Evolutionary conservation across 2,888 invertebrate species (phyloP), one percentile per base, ranked within the genome.

Genomic region (Andricus quercusramuli): DNA sequence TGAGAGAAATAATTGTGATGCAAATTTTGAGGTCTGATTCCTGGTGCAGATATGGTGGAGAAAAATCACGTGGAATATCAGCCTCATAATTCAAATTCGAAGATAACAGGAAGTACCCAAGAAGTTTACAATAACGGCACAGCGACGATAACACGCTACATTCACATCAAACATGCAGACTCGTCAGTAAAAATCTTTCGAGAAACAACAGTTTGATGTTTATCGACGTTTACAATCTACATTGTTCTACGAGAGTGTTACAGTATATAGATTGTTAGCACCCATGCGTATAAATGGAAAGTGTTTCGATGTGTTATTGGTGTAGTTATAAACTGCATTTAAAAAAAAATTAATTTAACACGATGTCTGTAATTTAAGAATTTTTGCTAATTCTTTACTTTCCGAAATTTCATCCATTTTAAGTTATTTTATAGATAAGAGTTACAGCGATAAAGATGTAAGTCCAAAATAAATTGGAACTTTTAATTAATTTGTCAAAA

Each of bases 181-280:
- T 91, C 93, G 37, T 90, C 93, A 79, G 92, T 93, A 70, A 93
- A 93, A 86, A 92, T 93, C 79, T 93, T 93, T 82, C 92, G 93
- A 22, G 93, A 93, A 83, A 93, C 93, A 64, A 93, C 93, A 59
- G 93, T 93, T 82, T 93, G 89, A 91, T 88, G 37, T 74, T 56
- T 51, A 78, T 62, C 17, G 32, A 78, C 62, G 59, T 80, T 76
- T 68, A 66, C 41, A 83, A 78, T 79, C 77, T 79, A 25, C 47
- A 77, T 20, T 79, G 32, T 51, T 65, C 80, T 79, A 68, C 37
- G 22, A 62, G 17, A 77, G 5, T 78, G 22, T 29, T 74, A 59
- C 44, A 68, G 15, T 74, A 68, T 65, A 77, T 62, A 82, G 79
- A 78, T 84, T 81, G 79, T 81, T 81, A 82, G 80, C 78, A 80